Base-by-base conservation (phyloP, 1,140 invertebrate species). In the Physella acuta region DNA sequence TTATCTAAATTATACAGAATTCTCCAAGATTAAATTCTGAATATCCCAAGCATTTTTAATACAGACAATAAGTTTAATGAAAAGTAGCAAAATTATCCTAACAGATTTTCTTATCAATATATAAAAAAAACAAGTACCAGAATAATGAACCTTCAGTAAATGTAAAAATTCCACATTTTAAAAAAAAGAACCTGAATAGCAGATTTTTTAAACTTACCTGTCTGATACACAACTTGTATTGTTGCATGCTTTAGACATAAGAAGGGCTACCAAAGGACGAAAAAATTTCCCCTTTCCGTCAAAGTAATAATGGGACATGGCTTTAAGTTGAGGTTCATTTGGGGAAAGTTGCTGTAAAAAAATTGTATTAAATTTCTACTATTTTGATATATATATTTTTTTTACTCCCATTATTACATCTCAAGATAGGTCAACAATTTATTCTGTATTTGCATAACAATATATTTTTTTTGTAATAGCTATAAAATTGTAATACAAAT, bases 261-360 rank as follows among this genome's bases (percentile, higher is more conserved):
- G 88, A 76, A 96, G 90, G 26, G 92, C 90, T 49, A 97, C 90
- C 90, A 95, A 93, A 30, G 95, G 95, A 79, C 95, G 89, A 64
- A 98, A 88, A 56, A 94, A 93, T 88, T 98, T 98, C 71, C 95
- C 95, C 83, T 96, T 92, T 36, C 95, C 95, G 87, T 96, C 93
- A 87, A 98, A 97, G 86, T 98, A 97, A 86, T 98, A 98, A 75
- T 91, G 92, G 58, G 94, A 90, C 86, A 97, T 71, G 30, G 66
- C 59, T 28, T 53, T 44, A 14, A 78, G 61, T 26, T 72, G 66
- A 24, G 53, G 36, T 53, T 73, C 34, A 2, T 70, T 34, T 33
- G 73, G 61, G 8, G 31, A 49, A 3, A 78, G 52, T 69, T 73
- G 72, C 77, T 78, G 62, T 2, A 73, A 59, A 61, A 49, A 49